Conservation (phyloP, 2,797 vertebrate genomes). For the Malacoctenus gilli region DNA sequence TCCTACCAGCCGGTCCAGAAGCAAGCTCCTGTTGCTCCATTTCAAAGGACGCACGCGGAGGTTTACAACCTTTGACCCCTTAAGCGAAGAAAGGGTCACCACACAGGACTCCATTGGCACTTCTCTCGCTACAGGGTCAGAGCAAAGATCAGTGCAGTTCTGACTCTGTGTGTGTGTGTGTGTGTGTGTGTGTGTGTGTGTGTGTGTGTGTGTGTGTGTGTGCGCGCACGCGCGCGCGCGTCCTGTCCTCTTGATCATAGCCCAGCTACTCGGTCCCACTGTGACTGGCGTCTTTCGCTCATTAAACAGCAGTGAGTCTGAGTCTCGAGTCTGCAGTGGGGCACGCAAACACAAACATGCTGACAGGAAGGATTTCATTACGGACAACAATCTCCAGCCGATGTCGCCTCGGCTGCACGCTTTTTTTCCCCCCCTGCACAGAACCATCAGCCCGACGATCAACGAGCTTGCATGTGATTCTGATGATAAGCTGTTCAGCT, state of each 20-base stretch:
- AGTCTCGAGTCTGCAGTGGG: conserved; percentile 47
- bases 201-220: no score
- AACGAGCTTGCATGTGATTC: neutral
- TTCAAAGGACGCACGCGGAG: conserved; percentile 64
- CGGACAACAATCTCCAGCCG: conserved; percentile 1
- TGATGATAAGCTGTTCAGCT: conserved; percentile 17
- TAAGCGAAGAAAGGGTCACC: conserved; percentile 50
- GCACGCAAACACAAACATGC: neutral
- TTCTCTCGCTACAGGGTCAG: conserved; percentile 37
- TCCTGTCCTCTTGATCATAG: conserved; percentile 11
- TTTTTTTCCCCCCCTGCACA: conserved; percentile 4
- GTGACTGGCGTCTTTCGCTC: conserved; percentile 73
- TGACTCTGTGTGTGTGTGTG: conserved; percentile 10
- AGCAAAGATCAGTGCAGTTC: conserved; percentile 41
- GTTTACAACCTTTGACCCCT: conserved; percentile 68
- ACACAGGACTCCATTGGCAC: conserved; percentile 32
- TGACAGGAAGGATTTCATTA: conserved; percentile 22
- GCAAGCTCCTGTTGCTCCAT: conserved; percentile 50
- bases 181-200: no score
- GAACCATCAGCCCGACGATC: neutral
- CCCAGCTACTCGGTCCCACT: conserved; percentile 47
- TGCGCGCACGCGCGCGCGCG: conserved; percentile 16
- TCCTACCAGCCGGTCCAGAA: conserved; percentile 51
- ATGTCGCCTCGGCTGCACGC: conserved; percentile 1
- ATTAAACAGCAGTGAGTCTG: conserved; percentile 76